Base-by-base conservation (phyloP, 2,797 vertebrate species). In the Anabas testudineus region DNA sequence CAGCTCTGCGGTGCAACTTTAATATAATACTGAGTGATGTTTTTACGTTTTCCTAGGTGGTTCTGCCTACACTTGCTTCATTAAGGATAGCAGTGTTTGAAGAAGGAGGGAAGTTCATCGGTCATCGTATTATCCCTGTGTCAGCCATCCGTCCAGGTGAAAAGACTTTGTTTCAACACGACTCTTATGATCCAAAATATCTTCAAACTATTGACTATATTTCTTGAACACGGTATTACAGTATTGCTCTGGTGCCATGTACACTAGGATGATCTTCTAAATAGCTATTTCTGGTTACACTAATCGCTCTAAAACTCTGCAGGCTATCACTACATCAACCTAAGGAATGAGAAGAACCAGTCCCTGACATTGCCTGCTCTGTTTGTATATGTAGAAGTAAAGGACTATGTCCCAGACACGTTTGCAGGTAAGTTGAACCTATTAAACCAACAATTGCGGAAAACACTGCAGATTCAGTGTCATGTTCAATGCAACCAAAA, bases 351-450 rank as follows among this genome's bases (percentile, higher is more conserved):
- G 90, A 98, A 96, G 91, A 99, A 99, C 91, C 96, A 97, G 82
- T 91, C 96, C 2, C 91, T 99, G 82, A 97, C 86, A 21, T 70
- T 99, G 48, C 96, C 98, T 1, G 94, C 97, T 64, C 92, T 99
- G 78, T 99, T 99, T 78, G 95, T 99, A 56, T 99, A 97, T 76
- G 97, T 98, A 30, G 97, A 98, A 69, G 98, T 99, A 26, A 99
- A 99, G 78, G 98, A 99, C 86, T 99, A 99, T 0, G 98, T 99
- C 8, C 98, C 98, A 2, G 98, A 99, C 81, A 99, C 98, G 2
- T 99, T 97, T 1, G 98, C 97, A 93, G 97, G 98, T 98, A 89
- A 80, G 57, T 39, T 13, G 2, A 61, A 46, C 0, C 5, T 15
- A 3, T 39, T 2, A 21, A 34, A 46, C 8, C 1, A 30, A 59